A percentile compares a stretch with the other conserved stretches of the same genome.
Conservation (phyloP, 2,888 invertebrate genomes). For the Cantharis rustica region DNA sequence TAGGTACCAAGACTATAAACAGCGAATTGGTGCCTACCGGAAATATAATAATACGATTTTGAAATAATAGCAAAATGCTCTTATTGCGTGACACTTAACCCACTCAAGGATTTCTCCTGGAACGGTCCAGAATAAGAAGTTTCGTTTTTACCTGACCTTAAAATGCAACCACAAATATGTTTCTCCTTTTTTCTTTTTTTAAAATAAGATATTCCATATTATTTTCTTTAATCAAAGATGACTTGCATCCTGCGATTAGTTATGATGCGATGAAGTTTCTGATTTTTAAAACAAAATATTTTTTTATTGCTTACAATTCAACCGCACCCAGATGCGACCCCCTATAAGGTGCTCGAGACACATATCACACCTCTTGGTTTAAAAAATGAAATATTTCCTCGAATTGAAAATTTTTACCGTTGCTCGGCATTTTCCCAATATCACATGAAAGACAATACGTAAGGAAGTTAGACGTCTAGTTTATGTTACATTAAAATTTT, state of each 20-base stretch:
- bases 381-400: background rate
- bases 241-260: background rate
- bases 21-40: background rate
- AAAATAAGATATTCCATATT: background rate
- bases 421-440: background rate
- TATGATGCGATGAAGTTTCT: background rate
- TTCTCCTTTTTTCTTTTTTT: background rate
- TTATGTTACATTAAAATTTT: background rate
- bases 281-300: background rate
- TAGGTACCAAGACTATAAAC: too few relatives aligned
- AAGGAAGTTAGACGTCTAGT: background rate
- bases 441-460: background rate
- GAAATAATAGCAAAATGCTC: background rate
- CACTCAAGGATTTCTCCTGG: background rate
- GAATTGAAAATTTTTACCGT: background rate
- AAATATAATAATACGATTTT: background rate
- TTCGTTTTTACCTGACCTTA: background rate
- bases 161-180: background rate
- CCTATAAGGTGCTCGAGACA: background rate
- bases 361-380: background rate
- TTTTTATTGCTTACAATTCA: background rate
- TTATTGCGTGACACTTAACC: background rate
- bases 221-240: background rate
- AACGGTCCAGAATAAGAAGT: background rate
- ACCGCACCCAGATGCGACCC: background rate